Conservation (phyloP, 1,140 invertebrate species). For the Periplaneta americana region DNA sequence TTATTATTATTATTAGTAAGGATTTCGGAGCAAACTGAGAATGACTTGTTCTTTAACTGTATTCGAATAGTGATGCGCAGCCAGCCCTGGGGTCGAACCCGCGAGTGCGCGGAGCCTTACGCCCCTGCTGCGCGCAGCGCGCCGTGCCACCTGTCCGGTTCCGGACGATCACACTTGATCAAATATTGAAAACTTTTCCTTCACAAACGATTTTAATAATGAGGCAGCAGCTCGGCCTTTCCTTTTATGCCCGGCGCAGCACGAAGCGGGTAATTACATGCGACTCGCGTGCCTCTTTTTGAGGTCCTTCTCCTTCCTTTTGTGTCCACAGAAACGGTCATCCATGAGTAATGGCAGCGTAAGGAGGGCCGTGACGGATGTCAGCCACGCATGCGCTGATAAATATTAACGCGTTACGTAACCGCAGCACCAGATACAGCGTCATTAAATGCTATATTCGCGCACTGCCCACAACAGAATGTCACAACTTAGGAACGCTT, state of each 20-base stretch:
- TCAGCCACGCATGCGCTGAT: not conserved
- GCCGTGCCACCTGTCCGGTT: slow-evolving; percentile 11
- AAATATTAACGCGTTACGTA: no score
- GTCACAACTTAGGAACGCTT: no score
- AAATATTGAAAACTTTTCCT: slow-evolving; percentile 16
- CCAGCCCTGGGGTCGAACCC: no score
- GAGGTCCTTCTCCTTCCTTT: not conserved
- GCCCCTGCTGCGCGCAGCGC: not conserved
- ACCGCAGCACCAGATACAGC: no score
- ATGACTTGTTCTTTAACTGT: no score
- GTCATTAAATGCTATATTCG: no score
- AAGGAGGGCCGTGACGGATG: not conserved
- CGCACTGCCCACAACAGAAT: no score
- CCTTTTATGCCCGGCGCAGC: slow-evolving; percentile 5
- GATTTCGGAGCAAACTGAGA: no score
- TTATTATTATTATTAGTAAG: no score
- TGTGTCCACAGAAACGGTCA: not conserved
- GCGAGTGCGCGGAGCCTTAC: not conserved
- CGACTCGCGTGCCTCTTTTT: not conserved
- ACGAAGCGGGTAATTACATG: not conserved
- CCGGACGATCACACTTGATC: slow-evolving; percentile 16
- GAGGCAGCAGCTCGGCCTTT: not conserved
- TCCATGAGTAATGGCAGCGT: not conserved
- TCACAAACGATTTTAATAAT: slow-evolving; percentile 17
- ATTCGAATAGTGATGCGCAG: no score